phyloP scores from a whole-genome alignment of 2,113 vertebrate genomes.

The Oenanthe oenanthe region DNA sequence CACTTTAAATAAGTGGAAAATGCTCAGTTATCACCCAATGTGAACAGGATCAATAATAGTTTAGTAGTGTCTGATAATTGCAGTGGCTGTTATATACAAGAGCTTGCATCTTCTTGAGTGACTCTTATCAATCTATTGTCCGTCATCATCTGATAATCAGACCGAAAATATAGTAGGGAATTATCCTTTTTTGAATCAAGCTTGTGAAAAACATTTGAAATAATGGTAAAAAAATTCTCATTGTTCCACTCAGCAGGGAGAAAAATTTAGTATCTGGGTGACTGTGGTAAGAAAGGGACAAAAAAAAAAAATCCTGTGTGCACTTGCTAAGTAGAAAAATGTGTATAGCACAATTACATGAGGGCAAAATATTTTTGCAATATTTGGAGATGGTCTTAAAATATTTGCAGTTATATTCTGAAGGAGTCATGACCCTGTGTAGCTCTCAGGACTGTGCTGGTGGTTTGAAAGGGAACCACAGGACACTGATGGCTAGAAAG shows the following conservation, averaged over 20 bases:
- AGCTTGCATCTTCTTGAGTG: constrained; percentile 87
- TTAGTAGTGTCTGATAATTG: constrained; percentile 93
- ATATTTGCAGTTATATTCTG: background rate
- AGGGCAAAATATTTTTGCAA: background rate
- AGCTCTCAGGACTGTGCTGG: background rate
- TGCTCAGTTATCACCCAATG: constrained; percentile 87
- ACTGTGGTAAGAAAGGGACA: background rate
- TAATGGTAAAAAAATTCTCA: constrained; percentile 61
- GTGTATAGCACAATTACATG: background rate
- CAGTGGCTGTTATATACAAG: constrained; percentile 86
- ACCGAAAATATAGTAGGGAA: constrained; percentile 74
- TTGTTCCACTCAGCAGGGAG: constrained; percentile 70
- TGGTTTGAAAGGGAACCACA: background rate
- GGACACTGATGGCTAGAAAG: background rate
- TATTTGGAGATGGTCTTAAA: background rate
- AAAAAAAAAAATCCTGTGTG: background rate
- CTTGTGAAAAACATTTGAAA: constrained; percentile 77
- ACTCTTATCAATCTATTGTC: constrained; percentile 90
- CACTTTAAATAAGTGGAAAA: constrained; percentile 93
- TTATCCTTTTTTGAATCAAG: constrained; percentile 78
- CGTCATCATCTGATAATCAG: constrained; percentile 86
- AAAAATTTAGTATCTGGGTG: constrained; percentile 56
- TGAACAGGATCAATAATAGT: constrained; percentile 86
- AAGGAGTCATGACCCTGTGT: background rate
- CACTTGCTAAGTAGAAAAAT: background rate